Percentiles rank a stretch among this genome's conserved stretches.
phyloP scores from a whole-genome alignment of 1,140 invertebrate genomes.

The Habropoda laboriosa region DNA sequence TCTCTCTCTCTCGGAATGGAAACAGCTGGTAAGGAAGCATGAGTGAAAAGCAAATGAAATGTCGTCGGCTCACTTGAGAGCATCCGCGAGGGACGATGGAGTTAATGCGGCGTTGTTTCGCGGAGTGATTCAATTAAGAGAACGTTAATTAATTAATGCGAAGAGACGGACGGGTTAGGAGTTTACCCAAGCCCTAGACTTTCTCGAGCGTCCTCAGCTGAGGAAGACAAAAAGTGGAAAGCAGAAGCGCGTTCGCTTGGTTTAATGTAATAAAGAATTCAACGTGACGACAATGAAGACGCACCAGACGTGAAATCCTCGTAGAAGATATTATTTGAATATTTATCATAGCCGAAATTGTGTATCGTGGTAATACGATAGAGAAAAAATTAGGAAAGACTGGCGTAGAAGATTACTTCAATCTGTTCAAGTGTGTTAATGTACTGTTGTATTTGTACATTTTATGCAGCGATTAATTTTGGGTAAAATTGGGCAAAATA shows the following conservation, averaged over 20 bases:
- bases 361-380: not conserved
- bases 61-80: constrained; percentile 49
- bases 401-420: too few species aligned
- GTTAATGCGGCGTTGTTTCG: constrained; percentile 61
- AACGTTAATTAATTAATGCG: constrained; percentile 71
- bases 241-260: not conserved
- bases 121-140: constrained; percentile 70
- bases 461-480: too few species aligned
- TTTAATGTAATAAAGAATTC: not conserved
- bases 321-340: not conserved
- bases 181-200: constrained; percentile 52
- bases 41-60: constrained; percentile 55
- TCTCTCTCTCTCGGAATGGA: not conserved
- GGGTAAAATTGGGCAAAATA: too few species aligned
- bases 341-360: not conserved
- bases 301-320: too few species aligned
- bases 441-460: too few species aligned
- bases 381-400: too few species aligned
- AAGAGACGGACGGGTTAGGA: constrained; percentile 54
- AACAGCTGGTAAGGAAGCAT: constrained; percentile 20
- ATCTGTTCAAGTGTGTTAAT: too few species aligned
- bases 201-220: constrained; percentile 42
- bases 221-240: constrained; percentile 50
- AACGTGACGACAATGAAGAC: not conserved
- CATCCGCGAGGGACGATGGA: constrained; percentile 49